These are phyloP conservation scores for Lasioglossum calceatum DNA, from an alignment of 2,888 invertebrate species.

Conservation along the genomic window DNA sequence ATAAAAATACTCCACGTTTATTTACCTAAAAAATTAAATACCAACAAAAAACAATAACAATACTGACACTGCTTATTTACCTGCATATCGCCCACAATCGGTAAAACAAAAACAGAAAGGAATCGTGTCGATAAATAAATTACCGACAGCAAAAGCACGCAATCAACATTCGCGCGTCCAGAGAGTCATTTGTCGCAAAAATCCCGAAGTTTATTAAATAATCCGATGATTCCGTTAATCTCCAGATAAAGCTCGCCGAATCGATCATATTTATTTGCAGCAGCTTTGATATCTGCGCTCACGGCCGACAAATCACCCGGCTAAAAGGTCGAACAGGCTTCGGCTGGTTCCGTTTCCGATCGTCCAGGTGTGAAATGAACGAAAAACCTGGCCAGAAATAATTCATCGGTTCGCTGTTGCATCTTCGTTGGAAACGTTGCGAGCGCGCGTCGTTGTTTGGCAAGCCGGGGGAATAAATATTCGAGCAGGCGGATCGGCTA, in stretches of 20 bases:
- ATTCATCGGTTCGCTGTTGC: not conserved
- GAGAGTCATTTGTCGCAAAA: not conserved
- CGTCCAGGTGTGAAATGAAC: not conserved
- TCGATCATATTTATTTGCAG: not conserved
- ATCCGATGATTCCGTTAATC: not conserved
- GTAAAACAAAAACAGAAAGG: no score
- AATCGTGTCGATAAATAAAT: no score
- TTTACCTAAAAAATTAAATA: no score
- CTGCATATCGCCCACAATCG: no score
- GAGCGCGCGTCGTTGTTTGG: not conserved
- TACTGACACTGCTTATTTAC: no score
- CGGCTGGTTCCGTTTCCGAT: not conserved
- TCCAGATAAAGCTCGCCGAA: not conserved
- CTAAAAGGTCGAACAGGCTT: not conserved
- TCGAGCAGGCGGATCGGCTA: not conserved
- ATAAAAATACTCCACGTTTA: no score
- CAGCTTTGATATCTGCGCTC: not conserved
- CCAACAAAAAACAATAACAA: no score
- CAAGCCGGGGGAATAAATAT: constrained; percentile 34
- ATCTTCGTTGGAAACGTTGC: not conserved
- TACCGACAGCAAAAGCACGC: not conserved
- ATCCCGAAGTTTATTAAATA: not conserved
- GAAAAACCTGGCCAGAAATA: not conserved
- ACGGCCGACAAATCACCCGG: not conserved
- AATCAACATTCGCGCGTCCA: no score